Evolutionary conservation across 2,113 vertebrate genomes (phyloP).

Genomic region (Gracilinanus agilis): DNA sequence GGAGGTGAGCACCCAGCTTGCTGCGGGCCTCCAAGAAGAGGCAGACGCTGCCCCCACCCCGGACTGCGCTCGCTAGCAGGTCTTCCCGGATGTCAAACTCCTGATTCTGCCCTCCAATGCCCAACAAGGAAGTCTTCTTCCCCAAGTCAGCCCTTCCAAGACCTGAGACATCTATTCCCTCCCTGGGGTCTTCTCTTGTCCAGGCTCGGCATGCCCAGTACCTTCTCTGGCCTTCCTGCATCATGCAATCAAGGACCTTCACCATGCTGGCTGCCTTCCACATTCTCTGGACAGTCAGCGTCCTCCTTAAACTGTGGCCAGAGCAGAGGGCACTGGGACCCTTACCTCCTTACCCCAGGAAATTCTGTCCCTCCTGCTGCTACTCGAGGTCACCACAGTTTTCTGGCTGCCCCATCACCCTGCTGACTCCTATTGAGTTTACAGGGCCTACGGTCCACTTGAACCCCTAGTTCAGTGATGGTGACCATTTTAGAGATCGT

Average conservation of each 20-base stretch:
- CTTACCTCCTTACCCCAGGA: neutral
- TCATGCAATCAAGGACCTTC: too few species aligned
- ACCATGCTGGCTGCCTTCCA: too few species aligned
- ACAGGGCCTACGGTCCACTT: neutral
- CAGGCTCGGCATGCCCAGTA: neutral
- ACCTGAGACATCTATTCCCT: too few species aligned
- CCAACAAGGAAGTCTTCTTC: neutral
- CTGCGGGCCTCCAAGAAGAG: too few species aligned
- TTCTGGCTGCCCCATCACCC: neutral
- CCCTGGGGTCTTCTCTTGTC: neutral
- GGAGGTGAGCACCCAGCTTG: too few species aligned
- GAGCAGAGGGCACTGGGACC: neutral
- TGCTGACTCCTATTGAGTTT: neutral
- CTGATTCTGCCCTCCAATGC: neutral
- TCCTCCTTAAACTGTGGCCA: neutral
- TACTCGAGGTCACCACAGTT: neutral
- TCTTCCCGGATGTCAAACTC: too few species aligned
- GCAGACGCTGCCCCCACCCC: neutral
- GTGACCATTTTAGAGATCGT: too few species aligned
- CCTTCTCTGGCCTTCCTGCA: neutral
- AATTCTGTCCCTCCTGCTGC: neutral
- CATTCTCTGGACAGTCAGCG: too few species aligned
- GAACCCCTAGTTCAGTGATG: neutral
- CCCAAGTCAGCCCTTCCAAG: neutral
- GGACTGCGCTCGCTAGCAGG: too few species aligned